Percentiles rank a stretch among this genome's conserved stretches.
Conservation (phyloP, 2,888 invertebrate species). For the Lycocerus yunnanus region DNA sequence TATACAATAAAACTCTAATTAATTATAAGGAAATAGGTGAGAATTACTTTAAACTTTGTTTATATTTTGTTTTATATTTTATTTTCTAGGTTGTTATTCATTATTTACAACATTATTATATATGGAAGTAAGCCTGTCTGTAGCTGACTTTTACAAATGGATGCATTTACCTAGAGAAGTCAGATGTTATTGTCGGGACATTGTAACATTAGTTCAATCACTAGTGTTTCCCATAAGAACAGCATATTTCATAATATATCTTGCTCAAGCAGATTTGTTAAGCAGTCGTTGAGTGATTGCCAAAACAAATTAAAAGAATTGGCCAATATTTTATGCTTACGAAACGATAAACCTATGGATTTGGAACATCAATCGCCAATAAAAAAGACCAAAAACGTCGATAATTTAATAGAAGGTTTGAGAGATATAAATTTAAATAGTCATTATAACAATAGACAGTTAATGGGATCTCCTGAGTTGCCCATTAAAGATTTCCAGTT, state of each 20-base stretch:
- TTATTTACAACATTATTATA: constrained; percentile 16
- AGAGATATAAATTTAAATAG: background rate
- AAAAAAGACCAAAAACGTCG: background rate
- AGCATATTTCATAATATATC: constrained; percentile 39
- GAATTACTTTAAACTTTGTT: background rate
- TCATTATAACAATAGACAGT: constrained; percentile 13
- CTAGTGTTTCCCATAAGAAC: constrained; percentile 44
- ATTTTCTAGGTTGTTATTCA: constrained; percentile 9
- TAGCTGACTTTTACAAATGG: constrained; percentile 38
- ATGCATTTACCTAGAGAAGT: constrained; percentile 44
- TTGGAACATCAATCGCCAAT: background rate
- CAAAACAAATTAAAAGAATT: constrained; percentile 43
- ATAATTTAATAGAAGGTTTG: background rate
- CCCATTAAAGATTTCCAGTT: constrained; percentile 33
- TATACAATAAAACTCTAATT: constrained; percentile 4
- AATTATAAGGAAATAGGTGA: constrained; percentile 20
- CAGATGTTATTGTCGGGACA: constrained; percentile 40
- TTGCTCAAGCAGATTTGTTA: constrained; percentile 45
- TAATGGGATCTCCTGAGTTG: constrained; percentile 39
- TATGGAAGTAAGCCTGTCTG: constrained; percentile 40
- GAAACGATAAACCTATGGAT: constrained; percentile 9
- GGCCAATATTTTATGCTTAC: constrained; percentile 41
- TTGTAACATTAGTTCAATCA: constrained; percentile 43
- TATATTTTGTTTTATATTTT: background rate
- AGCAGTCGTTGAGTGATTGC: constrained; percentile 43